These are phyloP conservation scores for Polydrusus cervinus DNA, from an alignment of 2,888 invertebrate species.

Conservation along the genomic window DNA sequence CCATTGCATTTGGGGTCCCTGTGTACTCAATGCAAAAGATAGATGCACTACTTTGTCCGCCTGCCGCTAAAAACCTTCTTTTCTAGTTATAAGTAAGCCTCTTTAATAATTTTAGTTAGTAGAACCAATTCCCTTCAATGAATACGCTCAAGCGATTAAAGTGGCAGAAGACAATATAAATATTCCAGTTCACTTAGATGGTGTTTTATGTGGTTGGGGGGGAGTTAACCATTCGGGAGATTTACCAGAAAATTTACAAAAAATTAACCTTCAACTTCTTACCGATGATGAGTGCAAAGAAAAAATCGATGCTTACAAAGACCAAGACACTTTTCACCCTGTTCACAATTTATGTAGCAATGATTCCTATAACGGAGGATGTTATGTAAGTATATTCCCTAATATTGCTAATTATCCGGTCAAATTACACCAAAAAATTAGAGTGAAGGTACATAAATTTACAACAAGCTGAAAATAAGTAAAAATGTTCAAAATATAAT, in stretches of 20 bases:
- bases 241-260: neutral
- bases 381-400: too few relatives aligned
- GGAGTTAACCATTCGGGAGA: too few relatives aligned
- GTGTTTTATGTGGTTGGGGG: neutral
- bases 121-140: neutral
- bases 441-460: too few relatives aligned
- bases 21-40: too few relatives aligned
- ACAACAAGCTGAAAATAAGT: too few relatives aligned
- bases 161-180: neutral
- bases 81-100: too few relatives aligned
- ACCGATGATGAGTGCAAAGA: conserved; percentile 6
- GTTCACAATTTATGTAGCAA: conserved; percentile 8
- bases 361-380: too few relatives aligned
- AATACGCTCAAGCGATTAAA: neutral
- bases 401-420: neutral
- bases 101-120: neutral
- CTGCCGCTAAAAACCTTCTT: too few relatives aligned
- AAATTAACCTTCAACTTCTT: conserved; percentile 22
- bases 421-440: too few relatives aligned
- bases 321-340: conserved; percentile 4
- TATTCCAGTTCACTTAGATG: neutral
- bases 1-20: too few relatives aligned
- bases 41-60: too few relatives aligned
- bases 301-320: neutral
- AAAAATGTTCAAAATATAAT: too few relatives aligned